phyloP scores from a whole-genome alignment of 2,113 vertebrate species.

The Bucco capensis region DNA sequence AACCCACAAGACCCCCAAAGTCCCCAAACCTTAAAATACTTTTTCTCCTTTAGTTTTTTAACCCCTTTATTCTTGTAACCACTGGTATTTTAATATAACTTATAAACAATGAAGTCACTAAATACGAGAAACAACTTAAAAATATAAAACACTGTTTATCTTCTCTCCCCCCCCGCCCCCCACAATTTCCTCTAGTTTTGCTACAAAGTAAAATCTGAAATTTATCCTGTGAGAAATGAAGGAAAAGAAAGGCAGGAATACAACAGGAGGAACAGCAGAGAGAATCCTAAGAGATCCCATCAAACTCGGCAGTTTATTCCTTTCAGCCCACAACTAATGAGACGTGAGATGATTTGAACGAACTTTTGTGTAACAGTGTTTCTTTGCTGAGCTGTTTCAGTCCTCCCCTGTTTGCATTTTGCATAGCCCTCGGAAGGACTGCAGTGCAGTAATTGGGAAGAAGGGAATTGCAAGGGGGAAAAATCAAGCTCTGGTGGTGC shows the following conservation, averaged over 20 bases:
- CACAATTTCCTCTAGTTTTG: not conserved
- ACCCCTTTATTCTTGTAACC: not conserved
- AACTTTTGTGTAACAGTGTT: not conserved
- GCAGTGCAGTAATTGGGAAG: slow-evolving; percentile 61
- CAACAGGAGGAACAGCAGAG: not conserved
- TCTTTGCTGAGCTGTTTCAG: not conserved
- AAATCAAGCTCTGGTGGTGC: not conserved
- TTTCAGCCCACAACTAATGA: not conserved
- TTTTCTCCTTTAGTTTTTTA: not conserved
- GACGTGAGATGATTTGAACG: not conserved
- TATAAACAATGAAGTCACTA: not conserved
- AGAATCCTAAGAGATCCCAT: not conserved
- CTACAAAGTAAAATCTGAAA: not conserved
- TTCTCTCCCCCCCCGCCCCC: not conserved
- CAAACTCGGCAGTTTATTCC: not conserved
- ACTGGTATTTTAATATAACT: not conserved
- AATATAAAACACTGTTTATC: not conserved
- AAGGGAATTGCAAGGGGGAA: slow-evolving; percentile 8
- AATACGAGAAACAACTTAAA: not conserved
- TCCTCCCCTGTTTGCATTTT: not conserved
- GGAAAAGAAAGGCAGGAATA: not conserved
- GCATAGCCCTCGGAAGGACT: slow-evolving; percentile 59
- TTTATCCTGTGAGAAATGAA: not conserved
- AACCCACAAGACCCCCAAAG: not conserved
- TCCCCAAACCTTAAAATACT: not conserved